These are phyloP conservation scores for Aphrophora alni DNA, from an alignment of 2,888 invertebrate genomes.

Conservation along the genomic window DNA sequence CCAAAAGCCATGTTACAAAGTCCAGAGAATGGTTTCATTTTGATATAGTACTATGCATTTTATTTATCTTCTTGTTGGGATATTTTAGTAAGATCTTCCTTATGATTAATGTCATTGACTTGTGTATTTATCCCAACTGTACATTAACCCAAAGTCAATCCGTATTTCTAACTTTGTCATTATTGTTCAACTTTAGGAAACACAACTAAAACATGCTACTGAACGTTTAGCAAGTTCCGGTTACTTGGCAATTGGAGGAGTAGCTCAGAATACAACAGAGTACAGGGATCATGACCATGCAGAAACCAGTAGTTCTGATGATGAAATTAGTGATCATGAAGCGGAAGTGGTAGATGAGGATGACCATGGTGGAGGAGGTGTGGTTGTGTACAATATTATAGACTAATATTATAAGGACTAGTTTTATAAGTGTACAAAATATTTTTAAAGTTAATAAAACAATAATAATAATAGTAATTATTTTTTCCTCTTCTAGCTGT, in stretches of 20 bases:
- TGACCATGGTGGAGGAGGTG: conserved; percentile 40
- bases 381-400: conserved; percentile 36
- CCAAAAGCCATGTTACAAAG: too few species aligned
- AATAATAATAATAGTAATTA: too few species aligned
- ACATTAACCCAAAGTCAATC: too few species aligned
- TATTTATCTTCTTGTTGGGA: too few species aligned
- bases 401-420: background rate
- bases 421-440: background rate
- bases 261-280: conserved; percentile 20
- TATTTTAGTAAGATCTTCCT: too few species aligned
- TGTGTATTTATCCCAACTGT: too few species aligned
- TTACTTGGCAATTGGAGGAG: conserved; percentile 28
- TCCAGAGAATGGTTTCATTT: too few species aligned
- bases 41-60: too few species aligned
- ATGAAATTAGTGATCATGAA: conserved; percentile 41
- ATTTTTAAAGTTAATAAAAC: too few species aligned
- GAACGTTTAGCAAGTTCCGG: conserved; percentile 58
- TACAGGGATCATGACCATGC: conserved; percentile 41
- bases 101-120: too few species aligned
- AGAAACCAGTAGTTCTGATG: conserved; percentile 29
- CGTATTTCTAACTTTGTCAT: too few species aligned
- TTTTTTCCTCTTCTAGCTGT: too few species aligned
- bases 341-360: conserved; percentile 35
- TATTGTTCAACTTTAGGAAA: conserved; percentile 53
- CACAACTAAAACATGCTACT: conserved; percentile 65